Base-by-base conservation (phyloP, 2,113 vertebrate species). In the Amazona guildingii region DNA sequence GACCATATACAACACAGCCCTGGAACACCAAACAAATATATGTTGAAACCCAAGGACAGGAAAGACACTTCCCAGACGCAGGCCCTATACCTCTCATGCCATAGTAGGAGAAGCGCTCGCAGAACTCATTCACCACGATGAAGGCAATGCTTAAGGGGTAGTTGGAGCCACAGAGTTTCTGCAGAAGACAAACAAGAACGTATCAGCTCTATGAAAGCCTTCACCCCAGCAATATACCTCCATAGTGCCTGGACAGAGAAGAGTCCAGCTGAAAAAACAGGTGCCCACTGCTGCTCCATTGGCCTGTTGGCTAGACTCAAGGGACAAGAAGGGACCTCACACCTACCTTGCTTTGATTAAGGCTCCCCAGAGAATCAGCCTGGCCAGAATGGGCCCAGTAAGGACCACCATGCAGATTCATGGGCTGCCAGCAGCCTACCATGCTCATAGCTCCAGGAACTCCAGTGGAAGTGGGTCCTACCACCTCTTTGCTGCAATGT, bases 91-190 rank as follows among this genome's bases (percentile, higher is more conserved):
- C 99, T 99, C 98, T 99, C 99, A 99, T 99, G 97, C 99, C 99
- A 99, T 99, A 99, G 98, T 99, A 99, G 96, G 99, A 99, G 98
- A 99, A 99, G 31, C 99, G 98, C 79, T 99, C 99, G 0, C 99
- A 99, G 98, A 99, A 99, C 97, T 99, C 99, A 3, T 99, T 99
- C 97, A 99, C 99, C 94, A 99, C 98, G 7, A 99, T 98, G 97
- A 99, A 99, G 92, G 98, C 98, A 86, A 99, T 99, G 98, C 99
- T 99, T 81, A 98, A 44, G 8, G 99, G 99, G 77, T 99, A 99
- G 83, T 99, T 99, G 94, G 99, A 99, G 28, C 99, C 99, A 97
- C 98, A 99, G 59, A 99, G 72, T 98, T 98, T 99, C 99, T 99
- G 66, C 43, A 43, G 62, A 64, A 97, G 94, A 87, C 37, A 96